Evolutionary conservation across 2,797 vertebrate species (phyloP), one percentile per base, ranked within the genome.

Genomic region (Erethizon dorsatum): DNA sequence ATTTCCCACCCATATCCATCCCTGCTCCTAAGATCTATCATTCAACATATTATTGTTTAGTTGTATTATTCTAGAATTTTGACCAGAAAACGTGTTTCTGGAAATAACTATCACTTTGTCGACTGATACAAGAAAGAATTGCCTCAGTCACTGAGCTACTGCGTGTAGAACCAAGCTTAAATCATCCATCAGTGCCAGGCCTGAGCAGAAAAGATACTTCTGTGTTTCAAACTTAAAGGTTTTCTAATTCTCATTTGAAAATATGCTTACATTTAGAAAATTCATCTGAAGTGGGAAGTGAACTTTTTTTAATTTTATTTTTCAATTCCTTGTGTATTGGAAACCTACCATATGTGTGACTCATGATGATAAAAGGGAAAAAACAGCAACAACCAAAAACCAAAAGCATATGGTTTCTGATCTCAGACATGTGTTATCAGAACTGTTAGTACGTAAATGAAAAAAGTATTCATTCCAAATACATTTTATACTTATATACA

Each of bases 171-270:
- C 8, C 65, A 59, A 61, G 26, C 31, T 56, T 61, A 41, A 80
- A 61, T 47, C 56, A 6, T 57, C 6, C 87, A 8, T 78, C 33
- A 54, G 37, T 95, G 82, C 52, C 63, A 67, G 17, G 15, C 3
- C 8, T n/a, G 33, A 61, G 59, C 59, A 37, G 67, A 93, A 95
- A 57, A 90, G 71, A 73, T 50, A 65, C 84, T 90, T 33, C 52
- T 20, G 57, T 26, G 12, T 83, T 93, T 87, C 75, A 73, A 33
- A 79, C 63, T 63, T 80, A 79, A 73, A 45, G 22, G 0, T 75
- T 73, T 86, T 87, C 17, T 52, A 71, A 84, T 65, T 84, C 28
- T 93, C 56, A 88, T 54, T 37, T 52, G 37, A 61, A 77, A 93
- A 83, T 77, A 83, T 63, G 47, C 24, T 7, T 90, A 31, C 1